Evolutionary conservation across 1,140 invertebrate species (phyloP), one percentile per base, ranked within the genome.

Genomic region (Xylocopa sonorina): DNA sequence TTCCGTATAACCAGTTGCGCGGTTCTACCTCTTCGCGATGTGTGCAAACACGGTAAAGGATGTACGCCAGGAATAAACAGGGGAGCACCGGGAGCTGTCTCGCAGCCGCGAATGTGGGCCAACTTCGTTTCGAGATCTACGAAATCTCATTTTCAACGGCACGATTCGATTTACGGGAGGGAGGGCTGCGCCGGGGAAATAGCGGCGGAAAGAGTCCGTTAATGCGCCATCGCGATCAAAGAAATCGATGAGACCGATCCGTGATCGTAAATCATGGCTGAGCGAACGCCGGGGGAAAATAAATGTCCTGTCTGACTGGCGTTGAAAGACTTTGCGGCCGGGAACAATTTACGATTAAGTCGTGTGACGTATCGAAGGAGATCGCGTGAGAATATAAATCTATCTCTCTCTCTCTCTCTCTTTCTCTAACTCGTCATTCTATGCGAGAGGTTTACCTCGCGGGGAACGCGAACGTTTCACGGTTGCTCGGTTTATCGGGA

Each of bases 331-430:
- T 46, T 38, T 18, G 43, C 53, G 43, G 64, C n/a, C n/a, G 34
- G 46, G 66, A 43, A 78, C 75, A 78, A 78, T 78, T 71, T 62
- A 71, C 75, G 75, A 78, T 78, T 78, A 78, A 78, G 66, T 71
- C 38, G 55, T 60, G 75, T 50, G 75, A 71, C 75, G 46, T 78
- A 78, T 78, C 66, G 75, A 41, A 38, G 38, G 46, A 50, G 27
- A n/a, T n/a, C 66, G 51, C 43, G 55, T 60, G 46, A 41, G 27
- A 41, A 78, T 71, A 78, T 71, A 78, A 78, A 78, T 78, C 55
- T 60, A n/a, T n/a, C n/a, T n/a, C n/a, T n/a, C n/a, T n/a, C n/a
- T n/a, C n/a, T n/a, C n/a, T n/a, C n/a, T n/a, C n/a, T n/a, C n/a
- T n/a, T n/a, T n/a, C n/a, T n/a, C n/a, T n/a, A n/a, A n/a, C 75